Conservation (phyloP, 2,113 vertebrate species). For the Geococcyx californianus region DNA sequence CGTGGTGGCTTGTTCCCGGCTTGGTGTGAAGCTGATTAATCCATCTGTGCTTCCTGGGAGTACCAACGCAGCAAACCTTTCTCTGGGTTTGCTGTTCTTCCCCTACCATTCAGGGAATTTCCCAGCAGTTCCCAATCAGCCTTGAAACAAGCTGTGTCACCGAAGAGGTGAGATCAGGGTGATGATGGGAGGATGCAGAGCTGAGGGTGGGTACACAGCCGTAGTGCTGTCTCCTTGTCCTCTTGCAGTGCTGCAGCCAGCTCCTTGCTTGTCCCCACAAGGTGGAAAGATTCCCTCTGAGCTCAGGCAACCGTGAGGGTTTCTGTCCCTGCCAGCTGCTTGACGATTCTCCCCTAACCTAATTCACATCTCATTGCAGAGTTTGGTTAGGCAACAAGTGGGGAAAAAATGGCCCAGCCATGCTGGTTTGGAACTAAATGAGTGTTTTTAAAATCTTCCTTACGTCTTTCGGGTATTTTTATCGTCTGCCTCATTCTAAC, state of each 20-base stretch:
- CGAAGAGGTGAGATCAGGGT: accelerated
- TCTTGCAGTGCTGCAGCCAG: background rate
- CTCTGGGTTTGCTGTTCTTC: accelerated
- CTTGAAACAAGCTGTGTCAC: accelerated
- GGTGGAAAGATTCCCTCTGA: background rate
- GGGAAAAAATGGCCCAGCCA: accelerated
- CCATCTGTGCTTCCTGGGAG: accelerated
- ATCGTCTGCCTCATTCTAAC: slow-evolving; percentile 7
- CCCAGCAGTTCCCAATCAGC: accelerated
- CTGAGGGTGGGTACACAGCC: background rate
- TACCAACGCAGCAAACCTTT: accelerated
- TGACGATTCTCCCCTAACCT: accelerated
- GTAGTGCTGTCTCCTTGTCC: background rate
- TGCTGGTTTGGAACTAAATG: background rate
- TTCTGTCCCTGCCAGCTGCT: background rate
- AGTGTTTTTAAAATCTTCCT: background rate
- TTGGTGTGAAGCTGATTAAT: accelerated
- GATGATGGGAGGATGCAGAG: accelerated
- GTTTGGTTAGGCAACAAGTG: accelerated
- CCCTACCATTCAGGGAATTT: accelerated
- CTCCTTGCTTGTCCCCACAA: accelerated
- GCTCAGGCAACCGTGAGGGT: accelerated
- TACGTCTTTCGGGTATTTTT: slow-evolving; percentile 47
- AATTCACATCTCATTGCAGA: accelerated
- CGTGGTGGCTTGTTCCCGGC: accelerated